Conservation (phyloP, 2,888 invertebrate species). For the Drosophila falleni region DNA sequence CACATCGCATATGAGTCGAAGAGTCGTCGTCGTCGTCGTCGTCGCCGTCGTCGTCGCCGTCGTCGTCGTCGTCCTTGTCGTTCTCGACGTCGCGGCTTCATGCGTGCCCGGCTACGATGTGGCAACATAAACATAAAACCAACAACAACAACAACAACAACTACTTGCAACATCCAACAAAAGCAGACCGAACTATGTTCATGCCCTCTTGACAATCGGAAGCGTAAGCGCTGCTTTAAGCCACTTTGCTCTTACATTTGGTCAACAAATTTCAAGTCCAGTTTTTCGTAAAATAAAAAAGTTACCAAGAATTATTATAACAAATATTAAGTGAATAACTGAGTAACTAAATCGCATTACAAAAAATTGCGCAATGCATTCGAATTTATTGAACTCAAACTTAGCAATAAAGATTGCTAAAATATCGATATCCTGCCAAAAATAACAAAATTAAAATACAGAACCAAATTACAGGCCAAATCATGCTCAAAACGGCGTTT, state of each 20-base stretch:
- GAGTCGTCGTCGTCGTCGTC: slow-evolving; percentile 23
- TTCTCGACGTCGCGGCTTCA: slow-evolving; percentile 51
- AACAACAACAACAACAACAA: slow-evolving; percentile 46
- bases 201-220: slow-evolving; percentile 45
- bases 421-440: too few relatives aligned
- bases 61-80: slow-evolving; percentile 17
- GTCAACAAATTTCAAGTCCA: background rate
- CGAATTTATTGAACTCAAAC: too few relatives aligned
- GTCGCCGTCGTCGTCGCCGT: slow-evolving; percentile 18
- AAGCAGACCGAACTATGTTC: slow-evolving; percentile 6
- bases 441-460: background rate
- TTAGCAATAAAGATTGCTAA: background rate
- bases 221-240: slow-evolving; percentile 4
- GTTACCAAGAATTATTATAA: too few relatives aligned
- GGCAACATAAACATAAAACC: slow-evolving; percentile 77
- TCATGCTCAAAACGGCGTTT: background rate
- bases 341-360: background rate
- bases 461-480: background rate
- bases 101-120: slow-evolving; percentile 72
- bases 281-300: background rate
- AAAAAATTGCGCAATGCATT: too few relatives aligned
- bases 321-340: too few relatives aligned
- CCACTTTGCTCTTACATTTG: background rate
- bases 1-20: slow-evolving; percentile 49
- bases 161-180: slow-evolving; percentile 34